phyloP scores from a whole-genome alignment of 2,113 vertebrate genomes.

The Python bivittatus region DNA sequence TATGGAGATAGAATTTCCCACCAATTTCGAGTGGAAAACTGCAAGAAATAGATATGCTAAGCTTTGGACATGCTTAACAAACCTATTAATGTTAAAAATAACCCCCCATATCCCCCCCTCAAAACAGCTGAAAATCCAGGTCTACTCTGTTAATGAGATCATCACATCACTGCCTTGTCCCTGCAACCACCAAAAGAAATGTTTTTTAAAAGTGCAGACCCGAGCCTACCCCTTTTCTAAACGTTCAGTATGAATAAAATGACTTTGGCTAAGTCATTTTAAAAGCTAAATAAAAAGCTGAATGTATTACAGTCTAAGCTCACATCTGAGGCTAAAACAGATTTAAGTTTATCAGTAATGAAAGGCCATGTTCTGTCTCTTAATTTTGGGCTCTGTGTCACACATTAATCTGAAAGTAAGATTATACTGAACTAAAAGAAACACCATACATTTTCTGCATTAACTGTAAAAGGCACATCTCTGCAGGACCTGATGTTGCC shows the following conservation, averaged over 20 bases:
- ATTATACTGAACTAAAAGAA: slow-evolving; percentile 55
- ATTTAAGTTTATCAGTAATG: slow-evolving; percentile 8
- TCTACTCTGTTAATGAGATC: background rate
- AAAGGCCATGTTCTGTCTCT: slow-evolving; percentile 3
- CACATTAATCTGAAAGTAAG: slow-evolving; percentile 23
- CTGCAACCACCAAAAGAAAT: background rate
- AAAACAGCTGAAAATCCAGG: background rate
- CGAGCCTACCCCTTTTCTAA: background rate
- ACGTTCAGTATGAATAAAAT: background rate
- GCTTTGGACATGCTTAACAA: background rate
- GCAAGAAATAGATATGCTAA: background rate
- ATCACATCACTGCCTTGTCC: background rate
- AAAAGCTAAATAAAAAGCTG: background rate
- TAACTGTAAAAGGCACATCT: slow-evolving; percentile 46
- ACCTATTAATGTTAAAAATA: background rate
- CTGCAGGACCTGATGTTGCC: slow-evolving; percentile 20
- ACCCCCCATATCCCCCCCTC: background rate
- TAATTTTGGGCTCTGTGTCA: slow-evolving; percentile 22
- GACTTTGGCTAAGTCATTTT: background rate
- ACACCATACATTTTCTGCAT: slow-evolving; percentile 58
- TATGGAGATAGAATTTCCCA: background rate
- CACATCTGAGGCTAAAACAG: background rate
- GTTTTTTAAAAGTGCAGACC: background rate
- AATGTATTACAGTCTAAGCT: background rate
- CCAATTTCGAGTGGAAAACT: background rate